A percentile compares a stretch with the other conserved stretches of the same genome.
Evolutionary conservation across 2,797 vertebrate species (phyloP).

Genomic region (Acipenser transmontanus): DNA sequence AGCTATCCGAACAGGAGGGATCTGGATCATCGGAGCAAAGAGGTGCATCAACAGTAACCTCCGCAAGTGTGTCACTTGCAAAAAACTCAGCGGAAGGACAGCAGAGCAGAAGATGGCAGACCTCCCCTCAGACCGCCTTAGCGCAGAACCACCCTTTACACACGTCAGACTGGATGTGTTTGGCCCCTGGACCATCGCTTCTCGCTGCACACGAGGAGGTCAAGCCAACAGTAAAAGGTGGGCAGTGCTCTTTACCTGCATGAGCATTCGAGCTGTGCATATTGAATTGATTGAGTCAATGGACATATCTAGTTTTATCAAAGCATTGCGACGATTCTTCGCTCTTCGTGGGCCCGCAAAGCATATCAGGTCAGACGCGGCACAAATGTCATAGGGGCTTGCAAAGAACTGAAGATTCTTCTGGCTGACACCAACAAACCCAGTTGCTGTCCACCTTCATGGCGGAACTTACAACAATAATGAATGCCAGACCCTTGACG

Average conservation of each 20-base stretch:
- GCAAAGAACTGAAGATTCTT: constrained; percentile 12
- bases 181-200: constrained; percentile 17
- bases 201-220: constrained; percentile 6
- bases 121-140: constrained; percentile 12
- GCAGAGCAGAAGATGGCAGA: constrained; percentile 13
- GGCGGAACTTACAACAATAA: constrained; percentile 14
- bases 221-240: constrained; percentile 18
- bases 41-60: not conserved
- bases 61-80: constrained; percentile 3
- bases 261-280: constrained; percentile 10
- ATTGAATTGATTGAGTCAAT: constrained; percentile 14
- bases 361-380: constrained; percentile 11
- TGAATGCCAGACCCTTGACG: constrained; percentile 11
- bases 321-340: constrained; percentile 11
- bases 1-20: constrained; percentile 8
- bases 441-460: constrained; percentile 10
- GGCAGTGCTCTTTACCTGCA: constrained; percentile 17
- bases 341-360: not conserved
- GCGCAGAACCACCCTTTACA: constrained; percentile 11
- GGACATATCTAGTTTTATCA: constrained; percentile 14
- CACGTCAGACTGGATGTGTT: constrained; percentile 15
- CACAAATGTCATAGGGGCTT: constrained; percentile 16
- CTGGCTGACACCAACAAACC: not conserved
- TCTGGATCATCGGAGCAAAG: constrained; percentile 17
- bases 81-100: not conserved